These are phyloP conservation scores for Centruroides sculpturatus DNA, from an alignment of 1,140 invertebrate genomes.

Conservation along the genomic window DNA sequence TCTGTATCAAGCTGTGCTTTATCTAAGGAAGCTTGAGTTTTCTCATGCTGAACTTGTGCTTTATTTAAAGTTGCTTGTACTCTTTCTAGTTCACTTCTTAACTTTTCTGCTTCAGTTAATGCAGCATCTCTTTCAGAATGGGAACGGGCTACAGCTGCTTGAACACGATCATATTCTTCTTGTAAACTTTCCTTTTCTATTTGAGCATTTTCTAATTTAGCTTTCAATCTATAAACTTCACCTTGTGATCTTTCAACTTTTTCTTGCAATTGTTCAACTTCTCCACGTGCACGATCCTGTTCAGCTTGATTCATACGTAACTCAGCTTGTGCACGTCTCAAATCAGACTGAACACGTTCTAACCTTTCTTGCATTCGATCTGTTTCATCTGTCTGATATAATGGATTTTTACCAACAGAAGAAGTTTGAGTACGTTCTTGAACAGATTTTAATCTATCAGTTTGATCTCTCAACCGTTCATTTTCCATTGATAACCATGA, in stretches of 20 bases:
- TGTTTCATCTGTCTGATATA: slow-evolving; percentile 16
- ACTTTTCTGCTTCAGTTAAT: slow-evolving; percentile 66
- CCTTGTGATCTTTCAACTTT: slow-evolving; percentile 85
- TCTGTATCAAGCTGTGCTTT: slow-evolving; percentile 82
- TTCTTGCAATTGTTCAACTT: slow-evolving; percentile 70
- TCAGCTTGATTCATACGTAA: slow-evolving; percentile 51
- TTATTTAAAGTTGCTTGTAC: slow-evolving; percentile 77
- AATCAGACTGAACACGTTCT: slow-evolving; percentile 64
- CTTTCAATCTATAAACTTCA: slow-evolving; percentile 83
- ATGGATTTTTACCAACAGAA: slow-evolving; percentile 3
- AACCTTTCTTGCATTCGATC: slow-evolving; percentile 52
- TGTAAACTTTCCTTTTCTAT: slow-evolving; percentile 80
- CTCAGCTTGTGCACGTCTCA: slow-evolving; percentile 68
- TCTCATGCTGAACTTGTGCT: slow-evolving; percentile 76
- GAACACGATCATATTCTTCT: slow-evolving; percentile 55
- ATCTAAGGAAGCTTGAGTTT: slow-evolving; percentile 72
- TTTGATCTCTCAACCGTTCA: slow-evolving; percentile 42
- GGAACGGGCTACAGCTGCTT: slow-evolving; percentile 39
- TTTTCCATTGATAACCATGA: slow-evolving; percentile 73
- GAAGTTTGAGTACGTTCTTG: slow-evolving; percentile 2
- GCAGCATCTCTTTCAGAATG: slow-evolving; percentile 82
- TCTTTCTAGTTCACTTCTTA: slow-evolving; percentile 74
- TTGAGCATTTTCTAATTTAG: slow-evolving; percentile 83
- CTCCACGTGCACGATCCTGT: slow-evolving; percentile 64
- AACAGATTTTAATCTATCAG: slow-evolving; percentile 15